Percentiles rank a stretch among this genome's conserved stretches.
phyloP scores from a whole-genome alignment of 1,140 invertebrate species.

The Cydia strobilella region DNA sequence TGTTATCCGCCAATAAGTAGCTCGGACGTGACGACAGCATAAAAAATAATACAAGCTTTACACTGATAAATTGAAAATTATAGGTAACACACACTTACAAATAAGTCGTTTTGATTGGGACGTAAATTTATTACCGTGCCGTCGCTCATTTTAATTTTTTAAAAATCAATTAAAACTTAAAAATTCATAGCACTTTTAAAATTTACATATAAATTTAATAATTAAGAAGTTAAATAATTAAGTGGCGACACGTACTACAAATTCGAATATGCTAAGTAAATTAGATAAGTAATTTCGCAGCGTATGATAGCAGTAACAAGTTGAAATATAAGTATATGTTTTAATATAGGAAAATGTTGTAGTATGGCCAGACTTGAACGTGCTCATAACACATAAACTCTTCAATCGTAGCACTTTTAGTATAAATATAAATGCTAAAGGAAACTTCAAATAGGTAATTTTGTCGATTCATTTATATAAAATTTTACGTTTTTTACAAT shows the following conservation, averaged over 20 bases:
- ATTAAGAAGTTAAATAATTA: conserved; percentile 6
- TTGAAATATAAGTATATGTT: too few species aligned
- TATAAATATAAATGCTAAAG: too few species aligned
- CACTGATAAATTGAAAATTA: conserved; percentile 17
- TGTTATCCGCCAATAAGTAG: conserved; percentile 40
- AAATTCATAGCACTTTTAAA: not conserved
- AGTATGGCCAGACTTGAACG: too few species aligned
- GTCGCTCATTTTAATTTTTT: conserved; percentile 3
- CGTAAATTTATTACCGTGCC: not conserved
- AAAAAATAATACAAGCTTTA: conserved; percentile 27
- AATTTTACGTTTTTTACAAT: too few species aligned
- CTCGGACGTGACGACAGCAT: conserved; percentile 28
- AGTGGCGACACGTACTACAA: not conserved
- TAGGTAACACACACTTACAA: conserved; percentile 15
- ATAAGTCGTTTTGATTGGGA: conserved; percentile 25
- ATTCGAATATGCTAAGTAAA: not conserved
- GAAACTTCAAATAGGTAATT: too few species aligned
- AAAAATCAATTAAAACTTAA: not conserved
- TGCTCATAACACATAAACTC: too few species aligned
- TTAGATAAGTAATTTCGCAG: not conserved
- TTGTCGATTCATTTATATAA: too few species aligned
- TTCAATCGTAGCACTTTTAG: too few species aligned
- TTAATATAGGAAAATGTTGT: too few species aligned
- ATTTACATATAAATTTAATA: not conserved
- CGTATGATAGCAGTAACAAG: not conserved